phyloP scores from a whole-genome alignment of 23 tunicate species.

The Diplosoma virens region DNA sequence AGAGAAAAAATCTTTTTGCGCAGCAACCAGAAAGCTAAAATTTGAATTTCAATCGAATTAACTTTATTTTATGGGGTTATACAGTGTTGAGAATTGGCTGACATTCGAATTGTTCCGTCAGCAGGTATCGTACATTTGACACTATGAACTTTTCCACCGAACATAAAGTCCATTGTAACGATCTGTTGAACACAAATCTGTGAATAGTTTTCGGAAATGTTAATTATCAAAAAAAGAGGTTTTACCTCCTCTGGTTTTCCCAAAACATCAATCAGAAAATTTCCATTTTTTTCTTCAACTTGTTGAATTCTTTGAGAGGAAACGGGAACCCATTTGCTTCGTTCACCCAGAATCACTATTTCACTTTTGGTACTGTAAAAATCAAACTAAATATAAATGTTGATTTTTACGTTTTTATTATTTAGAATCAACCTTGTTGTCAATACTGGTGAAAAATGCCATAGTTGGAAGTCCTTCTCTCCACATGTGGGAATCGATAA shows the following conservation, averaged over 20 bases:
- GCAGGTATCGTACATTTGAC: conserved; percentile 25
- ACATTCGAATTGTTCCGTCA: conserved; percentile 25
- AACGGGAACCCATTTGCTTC: conserved; percentile 75
- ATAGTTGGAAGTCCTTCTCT: conserved; percentile 57
- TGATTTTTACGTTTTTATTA: neutral
- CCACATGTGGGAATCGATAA: conserved; percentile 50
- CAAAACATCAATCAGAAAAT: conserved; percentile 39
- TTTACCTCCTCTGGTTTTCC: conserved; percentile 66
- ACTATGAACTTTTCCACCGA: neutral
- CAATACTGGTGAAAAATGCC: conserved; percentile 58
- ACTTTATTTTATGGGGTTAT: neutral
- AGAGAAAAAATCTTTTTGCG: too few relatives aligned
- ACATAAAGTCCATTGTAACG: conserved; percentile 44
- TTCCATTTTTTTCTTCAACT: conserved; percentile 50
- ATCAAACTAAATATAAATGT: neutral
- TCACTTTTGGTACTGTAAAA: neutral
- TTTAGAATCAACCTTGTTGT: conserved; percentile 45
- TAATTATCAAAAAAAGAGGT: neutral
- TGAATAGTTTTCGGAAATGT: neutral
- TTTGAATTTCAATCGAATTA: too few relatives aligned
- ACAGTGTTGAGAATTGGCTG: conserved; percentile 38
- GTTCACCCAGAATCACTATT: conserved; percentile 60
- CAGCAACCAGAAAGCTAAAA: too few relatives aligned
- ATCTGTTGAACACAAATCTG: conserved; percentile 14
- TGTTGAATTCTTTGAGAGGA: conserved; percentile 40